Base-by-base conservation (phyloP, 2,888 invertebrate species). In the Sipha maydis region DNA sequence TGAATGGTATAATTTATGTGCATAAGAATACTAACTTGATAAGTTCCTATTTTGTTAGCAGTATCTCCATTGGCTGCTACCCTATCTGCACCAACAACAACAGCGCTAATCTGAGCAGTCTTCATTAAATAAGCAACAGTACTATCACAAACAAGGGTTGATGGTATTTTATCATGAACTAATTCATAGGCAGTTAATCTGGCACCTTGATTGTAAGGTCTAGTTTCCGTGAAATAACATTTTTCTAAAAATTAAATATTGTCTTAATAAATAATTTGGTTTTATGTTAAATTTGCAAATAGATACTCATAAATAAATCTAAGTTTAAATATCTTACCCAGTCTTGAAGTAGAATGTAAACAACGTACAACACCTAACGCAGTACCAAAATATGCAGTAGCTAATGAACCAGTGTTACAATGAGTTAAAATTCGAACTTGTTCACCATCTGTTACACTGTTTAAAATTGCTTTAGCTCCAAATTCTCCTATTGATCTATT, bases 21-120 rank as follows among this genome's bases (percentile, higher is more conserved):
- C 5, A 0, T 31, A 28, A 25, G 1, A 48, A 69, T 80, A 80
- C 71, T 86, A 91, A 94, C 93, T 93, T 98, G 97, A 92, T 97
- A 98, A 25, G 98, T 98, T 91, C 98, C 99, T 91, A 99, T 98
- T 94, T 99, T 99, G 92, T 99, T 99, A 0, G 99, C 99, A 0
- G 99, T 99, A 92, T 99, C 99, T 0, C 99, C 99, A 92, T 99
- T 99, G 3, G 96, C 95, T 25, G 97, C 97, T 91, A 96, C 97
- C 92, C 99, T 94, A 92, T 99, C 99, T 80, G 99, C 99, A 31
- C 99, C 99, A 34, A 99, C 98, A n/a, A 99, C 95, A 14, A 99
- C 97, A 0, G 98, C 98, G 67, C 95, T 95, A 89, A 99, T 95
- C 90, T 95, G 94, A 91, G 95, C 94, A 25, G 94, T 94, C 90